Evolutionary conservation across 2,113 vertebrate genomes (phyloP).

Genomic region (Corvus hawaiiensis): DNA sequence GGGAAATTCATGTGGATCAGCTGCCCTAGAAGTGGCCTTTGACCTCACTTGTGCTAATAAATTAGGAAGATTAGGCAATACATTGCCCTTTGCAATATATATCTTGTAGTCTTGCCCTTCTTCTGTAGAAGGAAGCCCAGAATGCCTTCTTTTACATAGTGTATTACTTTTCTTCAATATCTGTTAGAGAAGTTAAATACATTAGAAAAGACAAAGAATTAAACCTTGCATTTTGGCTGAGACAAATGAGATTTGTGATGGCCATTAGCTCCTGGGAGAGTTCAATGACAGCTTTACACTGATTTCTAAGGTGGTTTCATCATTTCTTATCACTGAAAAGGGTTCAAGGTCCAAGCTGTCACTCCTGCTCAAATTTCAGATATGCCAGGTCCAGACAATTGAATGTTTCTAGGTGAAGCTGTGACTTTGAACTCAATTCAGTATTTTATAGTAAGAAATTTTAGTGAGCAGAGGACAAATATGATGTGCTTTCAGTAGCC

Average conservation of each 20-base stretch:
- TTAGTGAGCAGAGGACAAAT: background rate
- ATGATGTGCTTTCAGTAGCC: background rate
- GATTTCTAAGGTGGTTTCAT: background rate
- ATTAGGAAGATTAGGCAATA: background rate
- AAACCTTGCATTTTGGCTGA: background rate
- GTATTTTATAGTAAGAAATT: background rate
- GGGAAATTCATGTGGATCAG: background rate
- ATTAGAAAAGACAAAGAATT: background rate
- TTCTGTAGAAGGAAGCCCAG: background rate
- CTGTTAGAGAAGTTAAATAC: background rate
- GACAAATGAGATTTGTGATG: background rate
- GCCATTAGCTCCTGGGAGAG: background rate
- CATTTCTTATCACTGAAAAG: background rate
- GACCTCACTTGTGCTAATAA: background rate
- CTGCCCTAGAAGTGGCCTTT: background rate
- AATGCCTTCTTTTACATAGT: background rate
- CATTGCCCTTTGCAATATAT: background rate
- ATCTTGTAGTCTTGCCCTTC: background rate
- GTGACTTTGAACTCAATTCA: background rate
- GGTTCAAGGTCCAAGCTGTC: background rate
- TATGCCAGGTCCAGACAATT: background rate
- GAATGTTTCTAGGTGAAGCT: background rate
- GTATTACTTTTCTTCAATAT: background rate
- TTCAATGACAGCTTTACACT: background rate
- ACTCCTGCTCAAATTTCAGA: background rate